Conservation (phyloP, 2,113 vertebrate species). For the Columba janthina region DNA sequence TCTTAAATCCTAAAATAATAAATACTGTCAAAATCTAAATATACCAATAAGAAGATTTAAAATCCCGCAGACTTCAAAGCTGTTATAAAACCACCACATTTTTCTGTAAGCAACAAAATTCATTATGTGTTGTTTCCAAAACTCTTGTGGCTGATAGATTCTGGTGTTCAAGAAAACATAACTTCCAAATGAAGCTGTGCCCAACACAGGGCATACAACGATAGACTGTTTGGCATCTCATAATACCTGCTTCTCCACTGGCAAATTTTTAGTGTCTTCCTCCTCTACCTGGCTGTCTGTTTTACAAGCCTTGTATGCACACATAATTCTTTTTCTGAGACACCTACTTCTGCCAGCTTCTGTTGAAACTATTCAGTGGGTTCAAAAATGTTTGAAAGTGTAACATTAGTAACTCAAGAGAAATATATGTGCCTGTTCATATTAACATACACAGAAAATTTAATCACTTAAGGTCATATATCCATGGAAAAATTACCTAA, state of each 20-base stretch:
- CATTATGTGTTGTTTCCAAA: not conserved
- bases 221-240: not conserved
- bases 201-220: not conserved
- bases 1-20: not conserved
- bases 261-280: not conserved
- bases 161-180: not conserved
- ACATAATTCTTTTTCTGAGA: not conserved
- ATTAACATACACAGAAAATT: not conserved
- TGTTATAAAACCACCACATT: not conserved
- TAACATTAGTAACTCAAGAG: not conserved
- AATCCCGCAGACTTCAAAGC: not conserved
- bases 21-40: not conserved
- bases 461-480: not conserved
- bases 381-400: not conserved
- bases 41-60: not conserved
- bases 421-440: not conserved
- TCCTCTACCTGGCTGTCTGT: not conserved
- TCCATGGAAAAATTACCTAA: not conserved
- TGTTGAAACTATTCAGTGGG: not conserved
- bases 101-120: not conserved
- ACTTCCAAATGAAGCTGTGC: not conserved
- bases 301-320: not conserved
- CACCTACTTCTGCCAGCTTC: not conserved
- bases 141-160: not conserved
- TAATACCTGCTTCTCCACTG: not conserved